Percentiles rank a stretch among this genome's conserved stretches.
phyloP scores from a whole-genome alignment of 2,113 vertebrate species.

The Ceyx margarethae region DNA sequence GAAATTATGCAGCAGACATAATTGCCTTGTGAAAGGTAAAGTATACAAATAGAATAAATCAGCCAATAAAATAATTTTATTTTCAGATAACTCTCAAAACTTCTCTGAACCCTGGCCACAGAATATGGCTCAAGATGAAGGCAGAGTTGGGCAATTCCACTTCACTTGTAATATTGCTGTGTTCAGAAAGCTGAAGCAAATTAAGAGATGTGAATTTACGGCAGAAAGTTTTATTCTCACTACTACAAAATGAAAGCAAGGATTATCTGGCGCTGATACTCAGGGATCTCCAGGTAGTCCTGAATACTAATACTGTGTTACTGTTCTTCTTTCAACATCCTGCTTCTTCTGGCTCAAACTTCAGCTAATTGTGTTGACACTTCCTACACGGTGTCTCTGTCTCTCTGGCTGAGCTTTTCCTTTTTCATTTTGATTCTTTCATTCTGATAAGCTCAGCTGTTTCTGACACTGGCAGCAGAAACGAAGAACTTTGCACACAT shows the following conservation, averaged over 20 bases:
- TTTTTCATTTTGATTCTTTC: background rate
- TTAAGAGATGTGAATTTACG: background rate
- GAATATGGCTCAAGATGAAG: background rate
- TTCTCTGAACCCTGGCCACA: background rate
- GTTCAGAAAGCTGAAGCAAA: background rate
- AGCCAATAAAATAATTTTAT: conserved; percentile 2
- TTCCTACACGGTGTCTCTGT: background rate
- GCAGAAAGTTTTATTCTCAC: background rate
- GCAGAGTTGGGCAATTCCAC: background rate
- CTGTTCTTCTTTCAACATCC: background rate
- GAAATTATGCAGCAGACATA: background rate
- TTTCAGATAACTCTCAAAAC: background rate
- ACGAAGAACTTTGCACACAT: conserved; percentile 32
- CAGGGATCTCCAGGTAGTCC: background rate
- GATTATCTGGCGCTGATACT: background rate
- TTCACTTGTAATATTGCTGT: background rate
- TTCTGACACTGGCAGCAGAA: conserved; percentile 8
- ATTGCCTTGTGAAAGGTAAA: background rate
- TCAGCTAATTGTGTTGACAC: background rate
- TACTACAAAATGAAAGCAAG: background rate
- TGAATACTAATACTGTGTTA: background rate
- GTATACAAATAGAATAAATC: background rate
- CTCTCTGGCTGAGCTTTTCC: background rate
- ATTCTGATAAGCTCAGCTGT: background rate
- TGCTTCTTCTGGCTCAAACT: background rate